Percentiles rank a stretch among this genome's conserved stretches.
Conservation (phyloP, 2,113 vertebrate genomes). For the Cryptomyrus ogoouensis region DNA sequence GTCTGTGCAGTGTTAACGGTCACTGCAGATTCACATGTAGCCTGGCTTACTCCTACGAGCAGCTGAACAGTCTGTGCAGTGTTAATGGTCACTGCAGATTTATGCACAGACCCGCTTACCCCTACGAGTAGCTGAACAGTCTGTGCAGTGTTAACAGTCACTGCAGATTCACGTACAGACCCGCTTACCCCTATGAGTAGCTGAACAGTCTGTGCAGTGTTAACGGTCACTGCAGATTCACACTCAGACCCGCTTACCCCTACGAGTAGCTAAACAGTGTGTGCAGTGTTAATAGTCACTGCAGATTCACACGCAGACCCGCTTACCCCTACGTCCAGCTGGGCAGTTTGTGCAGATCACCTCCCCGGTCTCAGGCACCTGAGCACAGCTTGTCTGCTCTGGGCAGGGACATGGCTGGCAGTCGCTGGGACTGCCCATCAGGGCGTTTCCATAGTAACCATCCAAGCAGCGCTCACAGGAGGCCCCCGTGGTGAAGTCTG, state of each 20-base stretch:
- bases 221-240: too few species aligned
- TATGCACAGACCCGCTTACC: fast-evolving
- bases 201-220: slow-evolving; percentile 64
- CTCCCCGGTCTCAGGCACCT: slow-evolving; percentile 58
- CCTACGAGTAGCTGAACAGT: too few species aligned
- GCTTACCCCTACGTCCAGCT: slow-evolving; percentile 74
- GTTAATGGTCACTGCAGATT: too few species aligned
- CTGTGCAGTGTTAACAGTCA: neutral
- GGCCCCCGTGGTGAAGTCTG: slow-evolving; percentile 72
- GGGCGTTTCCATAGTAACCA: slow-evolving; percentile 79
- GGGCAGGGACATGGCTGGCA: slow-evolving; percentile 87
- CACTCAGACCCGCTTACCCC: slow-evolving; percentile 55
- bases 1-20: slow-evolving; percentile 78
- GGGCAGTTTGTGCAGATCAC: slow-evolving; percentile 89
- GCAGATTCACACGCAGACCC: neutral
- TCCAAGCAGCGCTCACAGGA: slow-evolving; percentile 77
- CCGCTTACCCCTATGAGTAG: slow-evolving; percentile 70
- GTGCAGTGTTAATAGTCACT: slow-evolving; percentile 54
- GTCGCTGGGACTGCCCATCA: slow-evolving; percentile 58
- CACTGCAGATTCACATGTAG: slow-evolving; percentile 78
- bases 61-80: too few species aligned
- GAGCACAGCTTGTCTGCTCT: slow-evolving; percentile 57
- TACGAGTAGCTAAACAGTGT: slow-evolving; percentile 68
- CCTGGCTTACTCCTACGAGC: slow-evolving; percentile 33
- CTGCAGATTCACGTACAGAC: neutral